Conservation (phyloP, 2,797 vertebrate species). For the Cygnus olor region DNA sequence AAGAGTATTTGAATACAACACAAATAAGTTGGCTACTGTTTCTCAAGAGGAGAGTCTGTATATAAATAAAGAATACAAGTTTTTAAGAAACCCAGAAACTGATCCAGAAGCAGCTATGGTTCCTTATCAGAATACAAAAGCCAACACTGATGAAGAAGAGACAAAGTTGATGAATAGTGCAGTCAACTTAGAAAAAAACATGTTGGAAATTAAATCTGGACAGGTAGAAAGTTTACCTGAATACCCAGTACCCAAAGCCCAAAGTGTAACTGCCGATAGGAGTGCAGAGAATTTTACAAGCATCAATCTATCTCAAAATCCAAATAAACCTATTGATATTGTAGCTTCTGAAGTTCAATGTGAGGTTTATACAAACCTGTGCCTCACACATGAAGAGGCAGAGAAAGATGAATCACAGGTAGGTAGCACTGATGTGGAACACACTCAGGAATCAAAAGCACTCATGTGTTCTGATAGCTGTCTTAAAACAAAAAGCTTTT, state of each 20-base stretch:
- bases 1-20: not conserved
- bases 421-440: not conserved
- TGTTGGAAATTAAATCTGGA: constrained; percentile 68
- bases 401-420: not conserved
- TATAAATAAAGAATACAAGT: not conserved
- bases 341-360: not conserved
- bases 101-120: not conserved
- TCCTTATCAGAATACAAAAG: constrained; percentile 5
- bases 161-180: constrained; percentile 43
- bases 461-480: not conserved
- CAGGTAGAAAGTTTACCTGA: constrained; percentile 34
- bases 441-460: not conserved
- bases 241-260: not conserved
- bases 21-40: not conserved
- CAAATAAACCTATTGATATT: not conserved
- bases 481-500: constrained; percentile 1
- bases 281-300: constrained; percentile 26
- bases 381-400: not conserved
- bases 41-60: constrained; percentile 9
- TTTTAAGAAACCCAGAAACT: constrained; percentile 25
- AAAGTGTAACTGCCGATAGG: not conserved
- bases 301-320: not conserved
- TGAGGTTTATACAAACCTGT: not conserved
- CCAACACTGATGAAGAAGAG: constrained; percentile 45
- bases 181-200: constrained; percentile 53